Conservation (phyloP, 1,140 invertebrate genomes). For the Drosophila pseudoobscura region DNA sequence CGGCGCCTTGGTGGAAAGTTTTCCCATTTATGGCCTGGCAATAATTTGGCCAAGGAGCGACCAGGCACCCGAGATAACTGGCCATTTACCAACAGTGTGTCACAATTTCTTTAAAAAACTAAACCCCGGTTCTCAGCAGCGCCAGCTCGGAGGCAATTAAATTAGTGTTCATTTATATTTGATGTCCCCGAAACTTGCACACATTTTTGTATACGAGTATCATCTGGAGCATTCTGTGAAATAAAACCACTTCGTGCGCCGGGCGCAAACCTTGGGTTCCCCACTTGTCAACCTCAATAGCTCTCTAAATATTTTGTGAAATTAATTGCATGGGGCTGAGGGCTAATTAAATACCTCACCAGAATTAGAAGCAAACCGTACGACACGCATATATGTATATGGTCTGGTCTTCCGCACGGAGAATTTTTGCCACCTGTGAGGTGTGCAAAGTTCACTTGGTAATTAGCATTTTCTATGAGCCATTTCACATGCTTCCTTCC, state of each 20-base stretch:
- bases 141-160: slow-evolving; percentile 32
- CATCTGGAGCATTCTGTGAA: background rate
- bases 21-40: slow-evolving; percentile 59
- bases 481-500: slow-evolving; percentile 17
- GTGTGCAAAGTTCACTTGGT: slow-evolving; percentile 35
- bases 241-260: background rate
- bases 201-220: background rate
- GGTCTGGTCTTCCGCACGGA: slow-evolving; percentile 3
- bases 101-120: slow-evolving; percentile 57
- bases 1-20: slow-evolving; percentile 33
- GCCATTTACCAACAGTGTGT: slow-evolving; percentile 69
- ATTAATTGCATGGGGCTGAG: slow-evolving; percentile 21
- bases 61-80: slow-evolving; percentile 55
- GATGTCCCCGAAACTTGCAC: slow-evolving; percentile 13
- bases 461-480: slow-evolving; percentile 48
- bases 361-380: background rate
- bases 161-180: slow-evolving; percentile 62
- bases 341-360: slow-evolving; percentile 28
- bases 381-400: slow-evolving; percentile 29
- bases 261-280: background rate
- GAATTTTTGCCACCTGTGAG: slow-evolving; percentile 37
- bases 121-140: background rate
- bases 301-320: slow-evolving; percentile 26
- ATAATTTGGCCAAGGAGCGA: slow-evolving; percentile 75
- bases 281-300: slow-evolving; percentile 6